phyloP scores from a whole-genome alignment of 2,113 vertebrate genomes.

The Hypanus sabinus region DNA sequence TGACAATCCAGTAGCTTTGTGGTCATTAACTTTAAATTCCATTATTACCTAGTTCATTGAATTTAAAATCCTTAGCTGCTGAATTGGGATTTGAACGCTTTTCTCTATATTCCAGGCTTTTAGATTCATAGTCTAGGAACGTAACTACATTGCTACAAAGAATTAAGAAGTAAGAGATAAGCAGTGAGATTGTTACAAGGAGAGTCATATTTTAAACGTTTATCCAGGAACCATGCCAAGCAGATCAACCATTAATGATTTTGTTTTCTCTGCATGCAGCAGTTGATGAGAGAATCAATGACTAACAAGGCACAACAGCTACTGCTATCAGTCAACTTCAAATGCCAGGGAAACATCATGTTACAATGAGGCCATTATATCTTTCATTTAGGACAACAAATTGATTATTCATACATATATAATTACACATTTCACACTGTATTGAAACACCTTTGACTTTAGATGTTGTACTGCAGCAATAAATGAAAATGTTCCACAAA shows the following conservation, averaged over 20 bases:
- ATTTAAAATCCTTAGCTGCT: too few species aligned
- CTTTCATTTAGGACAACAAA: not conserved
- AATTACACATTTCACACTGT: not conserved
- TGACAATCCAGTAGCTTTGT: too few species aligned
- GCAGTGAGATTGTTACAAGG: not conserved
- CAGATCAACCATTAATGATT: not conserved
- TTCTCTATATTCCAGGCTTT: too few species aligned
- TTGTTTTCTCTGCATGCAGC: not conserved
- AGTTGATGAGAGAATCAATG: not conserved
- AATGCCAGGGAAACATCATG: not conserved
- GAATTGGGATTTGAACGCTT: too few species aligned
- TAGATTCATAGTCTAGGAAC: too few species aligned
- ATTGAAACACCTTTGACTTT: not conserved
- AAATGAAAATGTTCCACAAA: not conserved
- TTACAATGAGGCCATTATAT: not conserved
- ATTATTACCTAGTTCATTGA: too few species aligned
- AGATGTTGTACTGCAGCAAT: not conserved
- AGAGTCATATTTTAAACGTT: not conserved
- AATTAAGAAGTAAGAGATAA: not conserved
- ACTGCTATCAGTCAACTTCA: not conserved
- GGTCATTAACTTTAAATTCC: too few species aligned
- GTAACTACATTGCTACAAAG: not conserved
- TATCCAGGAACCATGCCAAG: not conserved
- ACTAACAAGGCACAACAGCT: not conserved
- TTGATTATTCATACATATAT: slow-evolving; percentile 21